Percentiles rank a stretch among this genome's conserved stretches.
These are phyloP conservation scores for Aspidapion aeneum DNA, from an alignment of 2,888 invertebrate genomes.

Conservation along the genomic window DNA sequence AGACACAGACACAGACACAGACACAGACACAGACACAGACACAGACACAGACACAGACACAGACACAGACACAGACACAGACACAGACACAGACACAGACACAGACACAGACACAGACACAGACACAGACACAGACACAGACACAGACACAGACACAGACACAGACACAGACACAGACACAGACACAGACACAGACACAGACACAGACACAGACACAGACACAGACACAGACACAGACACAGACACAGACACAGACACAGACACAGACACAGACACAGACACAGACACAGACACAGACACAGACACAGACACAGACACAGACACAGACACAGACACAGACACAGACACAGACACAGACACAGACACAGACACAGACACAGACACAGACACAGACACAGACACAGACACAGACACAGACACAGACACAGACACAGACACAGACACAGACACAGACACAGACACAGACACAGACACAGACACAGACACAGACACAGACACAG, in stretches of 20 bases:
- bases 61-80: background rate
- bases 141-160: background rate
- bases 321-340: background rate
- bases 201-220: background rate
- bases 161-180: background rate
- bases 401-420: background rate
- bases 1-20: background rate
- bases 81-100: background rate
- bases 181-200: background rate
- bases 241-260: background rate
- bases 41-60: background rate
- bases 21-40: background rate
- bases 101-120: background rate
- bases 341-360: slow-evolving; percentile 1
- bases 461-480: background rate
- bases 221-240: background rate
- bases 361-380: background rate
- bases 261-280: background rate
- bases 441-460: background rate
- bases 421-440: background rate
- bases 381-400: background rate
- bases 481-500: background rate
- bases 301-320: background rate
- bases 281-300: background rate
- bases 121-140: background rate